Conservation (phyloP, 2,113 vertebrate genomes). For the Miniopterus natalensis region DNA sequence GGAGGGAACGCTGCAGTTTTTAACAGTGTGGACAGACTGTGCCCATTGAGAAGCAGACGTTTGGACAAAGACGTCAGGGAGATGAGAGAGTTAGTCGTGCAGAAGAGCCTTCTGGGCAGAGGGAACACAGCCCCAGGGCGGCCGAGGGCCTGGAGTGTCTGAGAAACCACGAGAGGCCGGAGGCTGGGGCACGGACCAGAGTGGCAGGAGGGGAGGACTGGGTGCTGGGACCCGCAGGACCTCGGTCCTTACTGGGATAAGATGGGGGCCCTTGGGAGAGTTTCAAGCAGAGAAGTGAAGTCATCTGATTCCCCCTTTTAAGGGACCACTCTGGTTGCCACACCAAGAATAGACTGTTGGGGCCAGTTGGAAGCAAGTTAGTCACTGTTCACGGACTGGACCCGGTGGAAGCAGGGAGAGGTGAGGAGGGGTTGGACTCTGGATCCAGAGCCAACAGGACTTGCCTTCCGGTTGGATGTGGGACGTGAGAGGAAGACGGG, state of each 20-base stretch:
- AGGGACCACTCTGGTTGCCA: not conserved
- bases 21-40: not conserved
- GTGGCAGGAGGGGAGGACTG: not conserved
- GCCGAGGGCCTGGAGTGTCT: not conserved
- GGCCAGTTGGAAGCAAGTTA: not conserved
- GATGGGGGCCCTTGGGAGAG: not conserved
- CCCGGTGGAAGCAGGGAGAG: not conserved
- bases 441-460: not conserved
- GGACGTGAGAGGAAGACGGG: not conserved
- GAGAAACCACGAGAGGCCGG: not conserved
- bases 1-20: not conserved
- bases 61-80: not conserved
- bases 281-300: not conserved
- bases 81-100: not conserved
- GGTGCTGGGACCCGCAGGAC: not conserved
- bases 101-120: not conserved
- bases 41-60: not conserved
- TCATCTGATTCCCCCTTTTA: not conserved
- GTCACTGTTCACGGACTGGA: not conserved
- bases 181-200: not conserved
- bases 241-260: not conserved
- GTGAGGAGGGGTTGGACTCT: not conserved
- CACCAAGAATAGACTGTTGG: not conserved
- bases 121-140: not conserved
- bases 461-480: not conserved